Base-by-base conservation (phyloP, 1,140 invertebrate species). In the Nymphalis io region DNA sequence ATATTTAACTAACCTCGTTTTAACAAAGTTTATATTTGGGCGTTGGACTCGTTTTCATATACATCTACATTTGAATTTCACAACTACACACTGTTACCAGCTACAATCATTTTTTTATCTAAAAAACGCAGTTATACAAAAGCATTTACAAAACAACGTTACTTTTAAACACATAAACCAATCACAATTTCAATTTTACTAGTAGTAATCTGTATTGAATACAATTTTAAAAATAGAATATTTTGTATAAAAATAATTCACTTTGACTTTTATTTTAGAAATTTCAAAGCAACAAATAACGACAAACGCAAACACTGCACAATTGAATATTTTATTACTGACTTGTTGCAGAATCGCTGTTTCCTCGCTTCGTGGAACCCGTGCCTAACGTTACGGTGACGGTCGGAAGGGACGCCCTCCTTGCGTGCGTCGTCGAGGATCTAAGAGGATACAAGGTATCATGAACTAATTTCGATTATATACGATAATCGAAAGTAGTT, bases 351-450 rank as follows among this genome's bases (percentile, higher is more conserved):
- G 87, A 91, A 59, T 89, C 90, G 15, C 72, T 88, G 64, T 93
- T 96, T 75, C 97, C 97, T 10, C 94, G 94, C 75, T 98, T 99
- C 86, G 96, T 97, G 64, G 97, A 98, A 76, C 95, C 96, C 21
- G 97, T 98, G 78, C 95, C 96, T 33, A 99, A 98, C 92, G 96
- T 99, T 40, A 99, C 98, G 6, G 97, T 98, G 6, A 96, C 96
- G 21, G 95, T 97, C 13, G 97, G 97, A 11, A 94, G 96, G 58
- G 97, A 98, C 84, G 98, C 97, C 13, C 92, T 98, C 1, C 93
- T 99, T 39, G 96, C 97, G n/a, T 99, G 98, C 85, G 96, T 98
- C 64, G 97, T 99, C 23, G 96, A 98, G 86, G 97, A 98, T 91
- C 94, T 99, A 27, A 95, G 95, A 77, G 94, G 94, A 74, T 98